These are phyloP conservation scores for Entelurus aequoreus DNA, from an alignment of 2,113 vertebrate genomes.

Conservation along the genomic window DNA sequence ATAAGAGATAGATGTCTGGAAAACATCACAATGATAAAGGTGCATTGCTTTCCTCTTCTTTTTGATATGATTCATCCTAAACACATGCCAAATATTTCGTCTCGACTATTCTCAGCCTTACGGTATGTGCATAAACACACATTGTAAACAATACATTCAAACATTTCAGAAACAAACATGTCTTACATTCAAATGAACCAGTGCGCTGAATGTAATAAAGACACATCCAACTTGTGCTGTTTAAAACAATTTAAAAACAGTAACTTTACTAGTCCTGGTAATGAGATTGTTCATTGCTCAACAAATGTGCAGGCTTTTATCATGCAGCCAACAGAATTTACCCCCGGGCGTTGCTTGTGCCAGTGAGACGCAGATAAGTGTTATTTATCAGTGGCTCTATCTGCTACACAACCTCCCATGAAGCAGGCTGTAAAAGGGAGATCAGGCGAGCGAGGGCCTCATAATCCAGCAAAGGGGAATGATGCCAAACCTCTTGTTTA, in stretches of 20 bases:
- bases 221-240: background rate
- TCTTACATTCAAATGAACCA: constrained; percentile 15
- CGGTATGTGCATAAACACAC: constrained; percentile 37
- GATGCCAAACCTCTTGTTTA: constrained; percentile 27
- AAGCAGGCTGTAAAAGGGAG: constrained; percentile 30
- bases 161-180: constrained; percentile 34
- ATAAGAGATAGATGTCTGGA: constrained; percentile 25
- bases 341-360: constrained; percentile 14
- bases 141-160: constrained; percentile 35
- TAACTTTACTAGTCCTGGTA: constrained; percentile 3
- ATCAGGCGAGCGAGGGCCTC: constrained; percentile 12
- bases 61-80: background rate
- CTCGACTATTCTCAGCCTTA: constrained; percentile 25
- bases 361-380: constrained; percentile 28
- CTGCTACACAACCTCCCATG: constrained; percentile 33
- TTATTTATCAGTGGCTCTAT: constrained; percentile 25
- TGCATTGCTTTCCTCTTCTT: constrained; percentile 20
- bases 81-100: constrained; percentile 26
- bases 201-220: constrained; percentile 1
- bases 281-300: background rate
- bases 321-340: background rate
- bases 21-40: constrained; percentile 25
- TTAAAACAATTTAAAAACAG: constrained; percentile 1
- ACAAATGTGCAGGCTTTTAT: constrained; percentile 14
- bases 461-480: constrained; percentile 18